These are phyloP conservation scores for Dissostichus mawsoni DNA, from an alignment of 2,113 vertebrate species.

Conservation along the genomic window DNA sequence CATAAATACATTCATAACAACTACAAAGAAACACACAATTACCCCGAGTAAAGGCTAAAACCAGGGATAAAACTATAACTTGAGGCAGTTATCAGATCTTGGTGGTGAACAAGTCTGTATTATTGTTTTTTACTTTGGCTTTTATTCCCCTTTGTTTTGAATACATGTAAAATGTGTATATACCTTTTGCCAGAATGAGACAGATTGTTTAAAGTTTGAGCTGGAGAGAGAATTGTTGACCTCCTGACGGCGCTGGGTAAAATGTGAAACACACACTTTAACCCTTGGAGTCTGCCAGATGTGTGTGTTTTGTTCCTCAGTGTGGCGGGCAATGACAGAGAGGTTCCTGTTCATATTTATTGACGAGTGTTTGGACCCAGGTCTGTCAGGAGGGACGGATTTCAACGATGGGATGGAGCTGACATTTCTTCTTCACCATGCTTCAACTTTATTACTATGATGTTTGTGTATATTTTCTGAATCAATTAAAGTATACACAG, in stretches of 20 bases:
- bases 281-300: constrained; percentile 56
- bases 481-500: constrained; percentile 81
- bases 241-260: constrained; percentile 34
- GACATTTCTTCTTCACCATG: constrained; percentile 80
- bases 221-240: constrained; percentile 43
- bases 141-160: no score
- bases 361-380: constrained; percentile 28
- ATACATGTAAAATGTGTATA: no score
- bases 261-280: background rate
- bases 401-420: constrained; percentile 26
- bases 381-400: constrained; percentile 50
- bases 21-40: no score
- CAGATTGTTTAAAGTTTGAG: constrained; percentile 59
- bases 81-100: no score
- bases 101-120: no score
- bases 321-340: constrained; percentile 62
- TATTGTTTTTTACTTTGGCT: no score
- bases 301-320: constrained; percentile 29
- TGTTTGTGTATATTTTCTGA: constrained; percentile 84
- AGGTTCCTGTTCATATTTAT: constrained; percentile 32
- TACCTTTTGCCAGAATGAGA: constrained; percentile 62
- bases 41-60: no score
- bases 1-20: no score
- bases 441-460: constrained; percentile 80
- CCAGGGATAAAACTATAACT: no score